Conservation (phyloP, 2,888 invertebrate species). For the Abrostola tripartita region DNA sequence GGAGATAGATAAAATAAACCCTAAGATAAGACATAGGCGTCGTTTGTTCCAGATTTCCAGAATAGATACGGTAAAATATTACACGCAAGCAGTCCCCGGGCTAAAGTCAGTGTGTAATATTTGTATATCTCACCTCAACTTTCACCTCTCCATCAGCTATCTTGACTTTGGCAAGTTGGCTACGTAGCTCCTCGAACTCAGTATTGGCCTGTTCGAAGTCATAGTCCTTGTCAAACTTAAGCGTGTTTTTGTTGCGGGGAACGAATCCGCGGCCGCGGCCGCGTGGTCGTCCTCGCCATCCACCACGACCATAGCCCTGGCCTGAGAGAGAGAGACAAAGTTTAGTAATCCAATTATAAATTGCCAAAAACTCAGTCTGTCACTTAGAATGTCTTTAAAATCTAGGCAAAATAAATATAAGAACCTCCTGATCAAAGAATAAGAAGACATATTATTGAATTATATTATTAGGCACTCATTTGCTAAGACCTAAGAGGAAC, state of each 20-base stretch:
- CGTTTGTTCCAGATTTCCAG: too few species aligned
- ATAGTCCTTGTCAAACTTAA: slow-evolving; percentile 98
- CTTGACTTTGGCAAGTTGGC: slow-evolving; percentile 95
- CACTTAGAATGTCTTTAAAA: too few species aligned
- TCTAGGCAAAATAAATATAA: too few species aligned
- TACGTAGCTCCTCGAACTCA: slow-evolving; percentile 97
- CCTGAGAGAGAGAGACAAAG: slow-evolving; percentile 26
- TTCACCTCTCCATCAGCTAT: slow-evolving; percentile 89
- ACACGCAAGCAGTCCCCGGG: too few species aligned
- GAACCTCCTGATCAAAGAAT: too few species aligned
- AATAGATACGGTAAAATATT: too few species aligned
- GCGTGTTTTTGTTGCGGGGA: slow-evolving; percentile 90
- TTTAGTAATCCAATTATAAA: slow-evolving; percentile 18
- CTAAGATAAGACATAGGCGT: too few species aligned
- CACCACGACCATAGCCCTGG: slow-evolving; percentile 86
- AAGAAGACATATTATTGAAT: too few species aligned
- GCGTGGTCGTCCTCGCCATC: slow-evolving; percentile 82
- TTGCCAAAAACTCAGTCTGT: background rate
- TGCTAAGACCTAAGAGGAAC: too few species aligned
- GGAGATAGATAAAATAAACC: too few species aligned
- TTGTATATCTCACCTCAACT: slow-evolving; percentile 76
- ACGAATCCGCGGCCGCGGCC: slow-evolving; percentile 83
- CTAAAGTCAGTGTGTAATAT: too few species aligned
- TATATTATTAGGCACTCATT: too few species aligned
- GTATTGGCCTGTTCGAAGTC: slow-evolving; percentile 99